A percentile compares a stretch with the other conserved stretches of the same genome.
Conservation (phyloP, 2,797 vertebrate genomes). For the Hypotaenidia okinawae region DNA sequence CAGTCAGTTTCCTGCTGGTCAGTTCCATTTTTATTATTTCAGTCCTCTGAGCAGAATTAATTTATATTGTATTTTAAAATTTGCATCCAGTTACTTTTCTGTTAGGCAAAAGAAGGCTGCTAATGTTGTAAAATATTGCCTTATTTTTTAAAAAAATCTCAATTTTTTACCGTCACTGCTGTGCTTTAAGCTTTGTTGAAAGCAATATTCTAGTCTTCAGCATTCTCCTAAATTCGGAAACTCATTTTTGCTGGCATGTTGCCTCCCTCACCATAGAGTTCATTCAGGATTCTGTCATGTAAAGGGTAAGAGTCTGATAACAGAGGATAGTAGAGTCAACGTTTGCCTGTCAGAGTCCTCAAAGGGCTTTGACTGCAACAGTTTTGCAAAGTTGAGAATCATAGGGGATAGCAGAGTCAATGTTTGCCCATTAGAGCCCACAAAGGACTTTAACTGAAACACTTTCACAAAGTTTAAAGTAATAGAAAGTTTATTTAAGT, state of each 20-base stretch:
- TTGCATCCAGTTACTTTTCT: background rate
- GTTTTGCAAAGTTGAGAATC: too few species aligned
- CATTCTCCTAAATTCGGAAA: background rate
- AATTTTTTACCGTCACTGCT: background rate
- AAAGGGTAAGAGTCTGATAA: too few species aligned
- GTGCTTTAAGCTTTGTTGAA: background rate
- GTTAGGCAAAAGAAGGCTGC: background rate
- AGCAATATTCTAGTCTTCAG: background rate
- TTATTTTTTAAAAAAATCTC: background rate
- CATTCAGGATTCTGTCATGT: background rate
- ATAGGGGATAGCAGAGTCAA: too few species aligned
- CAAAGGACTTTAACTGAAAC: too few species aligned
- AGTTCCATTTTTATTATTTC: slow-evolving; percentile 12
- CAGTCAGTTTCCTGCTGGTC: background rate
- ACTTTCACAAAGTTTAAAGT: too few species aligned
- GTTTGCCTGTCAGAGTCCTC: too few species aligned
- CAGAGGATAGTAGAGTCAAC: too few species aligned
- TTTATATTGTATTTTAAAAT: background rate
- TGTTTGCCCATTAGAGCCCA: too few species aligned
- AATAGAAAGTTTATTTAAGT: too few species aligned
- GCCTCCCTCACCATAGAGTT: background rate
- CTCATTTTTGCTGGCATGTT: background rate
- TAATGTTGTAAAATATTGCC: background rate
- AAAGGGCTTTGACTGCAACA: too few species aligned
- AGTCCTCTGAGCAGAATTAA: background rate